Base-by-base conservation (phyloP, 1,140 invertebrate species). In the Drosophila melanica region DNA sequence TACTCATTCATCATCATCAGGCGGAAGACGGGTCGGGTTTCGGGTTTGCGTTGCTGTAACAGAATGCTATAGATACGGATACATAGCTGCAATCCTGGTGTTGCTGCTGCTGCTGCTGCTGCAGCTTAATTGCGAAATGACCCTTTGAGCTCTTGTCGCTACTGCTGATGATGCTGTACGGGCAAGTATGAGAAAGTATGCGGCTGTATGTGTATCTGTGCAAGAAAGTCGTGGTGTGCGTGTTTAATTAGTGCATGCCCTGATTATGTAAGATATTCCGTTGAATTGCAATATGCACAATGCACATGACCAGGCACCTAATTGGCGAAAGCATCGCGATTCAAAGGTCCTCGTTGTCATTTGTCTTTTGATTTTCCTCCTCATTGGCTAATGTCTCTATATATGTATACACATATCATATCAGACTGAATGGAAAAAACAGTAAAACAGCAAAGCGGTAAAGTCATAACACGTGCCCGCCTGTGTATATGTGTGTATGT, bases 1-100 rank as follows among this genome's bases (percentile, higher is more conserved):
- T 82, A 89, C 82, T 89, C 82, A 87, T 87, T 87, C 82, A 87
- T 87, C 82, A 87, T 87, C 82, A 89, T 87, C 82, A 89, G 60
- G 66, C 64, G 30, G 53, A 30, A 62, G 45, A 27, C 16, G 33
- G 35, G 23, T 50, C 20, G 57, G 14, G 11, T 37, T 47, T 16
- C 41, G 23, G 44, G 44, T 12, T 41, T 59, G 20, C 50, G 39
- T 30, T 30, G 33, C 35, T 42, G 48, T 39, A 35, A 75, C 45
- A 44, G 41, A 50, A 39, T 48, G 77, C 70, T 68, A 59, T 54
- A 50, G 64, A 79, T 54, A 64, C 59, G 33, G 18, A 64, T 65
- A 68, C 69, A 70, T 64, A 50, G 45, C 53, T 57, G 64, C 37
- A 55, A 50, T 68, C 51, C 59, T 50, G 44, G 18, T 71, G 74